Percentiles rank a stretch among this genome's conserved stretches.
These are phyloP conservation scores for Danio jaintianensis DNA, from an alignment of 2,797 vertebrate genomes.

Conservation along the genomic window DNA sequence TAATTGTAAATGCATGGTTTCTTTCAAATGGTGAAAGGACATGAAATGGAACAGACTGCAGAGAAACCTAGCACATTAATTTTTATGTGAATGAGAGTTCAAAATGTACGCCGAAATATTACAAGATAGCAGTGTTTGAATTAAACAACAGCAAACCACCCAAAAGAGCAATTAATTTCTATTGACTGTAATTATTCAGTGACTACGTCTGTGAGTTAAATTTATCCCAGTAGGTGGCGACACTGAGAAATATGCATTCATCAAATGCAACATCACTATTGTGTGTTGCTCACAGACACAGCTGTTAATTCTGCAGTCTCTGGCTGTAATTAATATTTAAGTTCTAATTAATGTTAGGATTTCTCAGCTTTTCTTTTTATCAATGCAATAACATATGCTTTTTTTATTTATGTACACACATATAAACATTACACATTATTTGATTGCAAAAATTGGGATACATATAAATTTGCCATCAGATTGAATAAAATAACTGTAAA, in stretches of 20 bases:
- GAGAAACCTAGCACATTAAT: background rate
- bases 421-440: background rate
- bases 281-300: background rate
- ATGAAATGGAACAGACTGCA: background rate
- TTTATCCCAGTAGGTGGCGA: background rate
- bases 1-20: background rate
- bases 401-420: background rate
- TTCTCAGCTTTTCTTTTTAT: background rate
- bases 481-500: too few relatives aligned
- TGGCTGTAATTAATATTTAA: too few relatives aligned
- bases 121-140: background rate
- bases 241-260: too few relatives aligned
- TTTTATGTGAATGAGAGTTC: background rate
- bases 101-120: background rate
- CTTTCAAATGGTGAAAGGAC: background rate
- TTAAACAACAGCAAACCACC: background rate
- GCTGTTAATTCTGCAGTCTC: background rate
- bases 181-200: background rate
- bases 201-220: background rate
- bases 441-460: background rate
- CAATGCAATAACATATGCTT: background rate
- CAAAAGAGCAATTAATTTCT: background rate
- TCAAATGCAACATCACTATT: background rate
- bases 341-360: background rate
- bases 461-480: too few relatives aligned